Percentiles rank a stretch among this genome's conserved stretches.
Conservation (phyloP, 2,113 vertebrate species). For the Tricholaema leucomelas region DNA sequence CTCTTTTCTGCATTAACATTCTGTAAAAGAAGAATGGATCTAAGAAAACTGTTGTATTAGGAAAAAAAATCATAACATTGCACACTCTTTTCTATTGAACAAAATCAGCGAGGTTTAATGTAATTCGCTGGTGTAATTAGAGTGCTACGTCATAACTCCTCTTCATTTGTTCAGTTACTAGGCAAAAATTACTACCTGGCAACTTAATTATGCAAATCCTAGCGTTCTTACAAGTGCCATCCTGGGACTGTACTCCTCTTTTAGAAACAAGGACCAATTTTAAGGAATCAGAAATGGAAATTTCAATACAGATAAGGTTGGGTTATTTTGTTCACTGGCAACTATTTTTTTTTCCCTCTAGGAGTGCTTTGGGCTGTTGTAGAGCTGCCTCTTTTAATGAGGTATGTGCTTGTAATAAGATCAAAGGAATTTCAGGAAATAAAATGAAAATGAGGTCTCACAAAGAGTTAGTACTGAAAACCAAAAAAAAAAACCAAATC, state of each 20-base stretch:
- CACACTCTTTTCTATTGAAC: not conserved
- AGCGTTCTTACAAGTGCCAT: not conserved
- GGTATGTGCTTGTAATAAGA: not conserved
- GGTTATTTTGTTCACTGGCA: not conserved
- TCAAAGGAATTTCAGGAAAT: conserved; percentile 4
- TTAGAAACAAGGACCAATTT: not conserved
- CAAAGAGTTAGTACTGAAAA: not conserved
- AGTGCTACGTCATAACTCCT: not conserved
- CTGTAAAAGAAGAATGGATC: not conserved
- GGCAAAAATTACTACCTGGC: not conserved
- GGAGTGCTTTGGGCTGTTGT: not conserved
- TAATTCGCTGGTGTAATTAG: not conserved
- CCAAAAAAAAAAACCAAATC: not conserved
- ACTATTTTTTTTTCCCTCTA: not conserved
- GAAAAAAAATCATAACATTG: not conserved
- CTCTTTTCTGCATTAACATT: not conserved
- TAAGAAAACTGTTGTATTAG: not conserved
- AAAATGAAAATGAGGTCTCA: not conserved
- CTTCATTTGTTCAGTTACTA: not conserved
- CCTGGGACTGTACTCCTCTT: not conserved
- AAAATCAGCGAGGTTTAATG: not conserved
- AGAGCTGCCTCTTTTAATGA: not conserved
- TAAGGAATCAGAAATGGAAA: not conserved
- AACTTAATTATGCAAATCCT: not conserved
- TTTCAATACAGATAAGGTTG: not conserved